These are phyloP conservation scores for Nebria ingens DNA, from an alignment of 1,140 invertebrate species.

Conservation along the genomic window DNA sequence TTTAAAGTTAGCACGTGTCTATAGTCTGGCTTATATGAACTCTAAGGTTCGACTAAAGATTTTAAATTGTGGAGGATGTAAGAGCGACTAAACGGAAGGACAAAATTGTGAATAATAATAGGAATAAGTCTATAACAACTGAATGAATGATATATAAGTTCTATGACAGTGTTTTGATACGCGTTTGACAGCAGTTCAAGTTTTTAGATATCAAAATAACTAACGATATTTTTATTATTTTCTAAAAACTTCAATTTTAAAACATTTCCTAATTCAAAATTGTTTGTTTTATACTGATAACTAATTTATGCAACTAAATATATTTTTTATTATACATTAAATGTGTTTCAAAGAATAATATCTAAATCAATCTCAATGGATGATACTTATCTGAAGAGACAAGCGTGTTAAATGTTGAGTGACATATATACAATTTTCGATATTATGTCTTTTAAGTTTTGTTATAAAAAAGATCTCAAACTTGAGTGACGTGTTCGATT, in stretches of 20 bases:
- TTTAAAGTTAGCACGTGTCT: neutral
- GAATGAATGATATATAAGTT: conserved; percentile 4
- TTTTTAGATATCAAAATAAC: neutral
- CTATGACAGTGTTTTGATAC: conserved; percentile 13
- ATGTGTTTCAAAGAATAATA: no score
- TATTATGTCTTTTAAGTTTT: neutral
- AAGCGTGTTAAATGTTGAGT: neutral
- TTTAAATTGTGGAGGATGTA: neutral
- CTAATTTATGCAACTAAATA: neutral
- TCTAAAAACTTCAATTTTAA: no score
- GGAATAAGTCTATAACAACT: neutral
- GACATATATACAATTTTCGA: neutral
- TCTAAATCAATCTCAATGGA: no score
- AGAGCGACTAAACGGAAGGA: conserved; percentile 15
- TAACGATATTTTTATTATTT: conserved; percentile 18
- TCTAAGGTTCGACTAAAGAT: neutral
- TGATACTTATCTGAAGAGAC: neutral
- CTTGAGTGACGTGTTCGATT: neutral
- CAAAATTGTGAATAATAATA: conserved; percentile 16
- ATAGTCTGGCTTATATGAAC: neutral
- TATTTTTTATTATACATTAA: no score
- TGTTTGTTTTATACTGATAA: neutral
- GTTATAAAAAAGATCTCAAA: neutral
- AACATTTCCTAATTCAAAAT: no score
- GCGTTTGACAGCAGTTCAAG: conserved; percentile 4